Base-by-base conservation (phyloP, 2,888 invertebrate genomes). In the Spisula subtruncata region DNA sequence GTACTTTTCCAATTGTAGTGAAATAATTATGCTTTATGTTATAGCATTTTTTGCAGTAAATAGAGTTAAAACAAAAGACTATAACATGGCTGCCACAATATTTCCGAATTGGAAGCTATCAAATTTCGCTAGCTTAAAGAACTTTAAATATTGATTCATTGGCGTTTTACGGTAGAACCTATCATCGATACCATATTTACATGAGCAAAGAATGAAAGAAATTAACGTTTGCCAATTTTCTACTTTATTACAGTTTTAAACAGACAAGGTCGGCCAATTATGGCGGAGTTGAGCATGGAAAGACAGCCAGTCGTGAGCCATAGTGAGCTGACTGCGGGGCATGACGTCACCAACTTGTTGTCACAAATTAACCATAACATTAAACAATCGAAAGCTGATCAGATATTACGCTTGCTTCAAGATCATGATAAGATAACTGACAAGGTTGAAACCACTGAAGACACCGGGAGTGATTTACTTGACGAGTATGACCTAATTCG, bases 371-470 rank as follows among this genome's bases (percentile, higher is more conserved):
- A 93, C 88, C 88, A 93, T 80, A 92, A 89, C 79, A 94, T 92
- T 81, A 87, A 92, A 75, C 90, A 93, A 85, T 93, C 94, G 29
- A 95, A 95, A 84, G 94, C 94, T 18, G 93, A 94, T 66, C 95
- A 94, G 82, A 94, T 95, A 46, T 86, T 95, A 1, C 84, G 95
- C 51, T 91, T 95, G n/a, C 85, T 95, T 32, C 91, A 91, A 48
- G 95, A 95, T 71, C 94, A 94, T 81, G 94, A 95, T 86, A 90
- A 90, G 41, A 79, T 94, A 18, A 93, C 92, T 41, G 88, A 92
- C 25, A 88, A 89, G 25, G 93, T 94, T n/a, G 89, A 90, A 82
- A 92, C 89, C 0, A 56, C 91, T 46, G 84, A 92, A 48, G 90
- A 93, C 16, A 84, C 85, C 16, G 35, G 35, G 0, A 75, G 35